A percentile compares a stretch with the other conserved stretches of the same genome.
Conservation (phyloP, 2,113 vertebrate genomes). For the Macquaria ambigua region DNA sequence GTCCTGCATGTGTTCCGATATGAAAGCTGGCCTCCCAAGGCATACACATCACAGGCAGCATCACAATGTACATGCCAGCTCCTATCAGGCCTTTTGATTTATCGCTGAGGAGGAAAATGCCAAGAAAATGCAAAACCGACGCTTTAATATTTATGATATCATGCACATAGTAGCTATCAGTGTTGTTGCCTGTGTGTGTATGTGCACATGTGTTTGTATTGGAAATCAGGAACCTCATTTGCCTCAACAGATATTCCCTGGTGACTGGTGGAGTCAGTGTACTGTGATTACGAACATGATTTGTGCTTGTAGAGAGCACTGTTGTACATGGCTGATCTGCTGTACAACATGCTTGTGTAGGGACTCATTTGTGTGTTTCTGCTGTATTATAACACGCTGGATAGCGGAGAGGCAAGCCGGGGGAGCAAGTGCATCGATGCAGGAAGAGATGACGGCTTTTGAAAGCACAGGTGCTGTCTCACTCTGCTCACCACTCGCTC, state of each 20-base stretch:
- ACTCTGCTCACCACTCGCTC: constrained; percentile 22
- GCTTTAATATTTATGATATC: constrained; percentile 79
- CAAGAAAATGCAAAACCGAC: constrained; percentile 73
- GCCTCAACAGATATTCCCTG: constrained; percentile 72
- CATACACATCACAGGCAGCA: constrained; percentile 67
- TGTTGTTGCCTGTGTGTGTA: neutral
- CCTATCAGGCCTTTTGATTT: constrained; percentile 74
- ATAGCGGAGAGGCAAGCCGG: constrained; percentile 40
- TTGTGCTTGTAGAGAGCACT: constrained; percentile 71
- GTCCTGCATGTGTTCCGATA: constrained; percentile 62
- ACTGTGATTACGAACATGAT: constrained; percentile 80
- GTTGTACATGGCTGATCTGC: constrained; percentile 75
- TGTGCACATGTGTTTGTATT: constrained; percentile 53
- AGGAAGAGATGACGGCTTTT: constrained; percentile 58
- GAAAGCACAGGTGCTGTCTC: constrained; percentile 58
- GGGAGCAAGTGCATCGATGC: constrained; percentile 58
- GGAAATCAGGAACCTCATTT: constrained; percentile 68
- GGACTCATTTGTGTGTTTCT: constrained; percentile 58
- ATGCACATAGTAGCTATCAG: constrained; percentile 34
- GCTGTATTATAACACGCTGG: constrained; percentile 47
- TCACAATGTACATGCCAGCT: constrained; percentile 70
- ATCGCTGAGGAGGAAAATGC: constrained; percentile 61
- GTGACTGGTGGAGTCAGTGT: constrained; percentile 71
- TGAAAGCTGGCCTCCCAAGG: constrained; percentile 62
- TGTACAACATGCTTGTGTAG: constrained; percentile 56